Percentiles rank a stretch among this genome's conserved stretches.
Conservation (phyloP, 2,797 vertebrate species). For the Amniataba percoides region DNA sequence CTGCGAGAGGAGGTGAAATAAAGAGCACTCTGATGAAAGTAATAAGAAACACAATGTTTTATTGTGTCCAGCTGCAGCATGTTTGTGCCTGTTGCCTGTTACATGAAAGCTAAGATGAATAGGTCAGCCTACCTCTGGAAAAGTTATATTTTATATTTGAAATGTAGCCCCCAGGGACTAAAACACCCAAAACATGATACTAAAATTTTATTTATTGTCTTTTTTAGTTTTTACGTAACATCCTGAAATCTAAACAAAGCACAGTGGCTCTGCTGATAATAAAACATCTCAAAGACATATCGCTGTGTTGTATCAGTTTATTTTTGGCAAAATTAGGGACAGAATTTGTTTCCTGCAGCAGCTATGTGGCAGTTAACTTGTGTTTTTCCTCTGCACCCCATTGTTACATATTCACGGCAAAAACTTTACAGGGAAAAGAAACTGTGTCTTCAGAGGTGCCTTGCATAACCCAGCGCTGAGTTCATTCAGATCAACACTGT, state of each 20-base stretch:
- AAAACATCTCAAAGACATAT: constrained; percentile 21
- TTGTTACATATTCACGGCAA: constrained; percentile 8
- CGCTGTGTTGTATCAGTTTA: background rate
- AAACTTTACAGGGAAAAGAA: background rate
- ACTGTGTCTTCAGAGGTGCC: background rate
- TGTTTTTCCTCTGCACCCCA: background rate
- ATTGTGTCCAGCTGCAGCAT: background rate
- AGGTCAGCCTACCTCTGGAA: constrained; percentile 1
- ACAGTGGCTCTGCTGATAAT: constrained; percentile 13
- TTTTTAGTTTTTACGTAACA: constrained; percentile 13
- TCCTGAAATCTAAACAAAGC: background rate
- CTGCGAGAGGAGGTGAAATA: constrained; percentile 26
- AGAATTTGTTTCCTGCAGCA: constrained; percentile 17
- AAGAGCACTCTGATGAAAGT: background rate
- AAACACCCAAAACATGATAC: constrained; percentile 13
- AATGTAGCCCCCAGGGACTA: background rate
- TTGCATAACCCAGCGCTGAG: constrained; percentile 12
- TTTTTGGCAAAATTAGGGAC: constrained; percentile 1
- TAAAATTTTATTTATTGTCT: background rate
- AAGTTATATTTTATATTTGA: constrained; percentile 32
- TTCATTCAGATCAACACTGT: background rate
- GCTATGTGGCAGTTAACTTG: background rate
- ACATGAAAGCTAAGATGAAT: constrained; percentile 24
- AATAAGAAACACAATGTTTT: background rate
- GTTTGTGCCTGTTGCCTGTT: constrained; percentile 1